A percentile compares a stretch with the other conserved stretches of the same genome.
Evolutionary conservation across 2,113 vertebrate species (phyloP).

Genomic region (Gavialis gangeticus): DNA sequence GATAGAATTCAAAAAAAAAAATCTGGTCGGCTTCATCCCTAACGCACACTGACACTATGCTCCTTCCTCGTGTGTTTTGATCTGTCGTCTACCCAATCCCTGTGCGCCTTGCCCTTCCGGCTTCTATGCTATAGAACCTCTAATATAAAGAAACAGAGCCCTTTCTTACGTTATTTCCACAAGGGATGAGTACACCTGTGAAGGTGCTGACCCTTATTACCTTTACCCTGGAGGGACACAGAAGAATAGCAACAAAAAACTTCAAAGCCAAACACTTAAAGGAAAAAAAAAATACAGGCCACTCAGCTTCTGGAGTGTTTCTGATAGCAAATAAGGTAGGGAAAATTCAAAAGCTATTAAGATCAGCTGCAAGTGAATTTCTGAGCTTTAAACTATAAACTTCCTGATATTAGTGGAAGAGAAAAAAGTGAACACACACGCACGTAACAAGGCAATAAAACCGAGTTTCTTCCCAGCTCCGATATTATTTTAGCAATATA

Average conservation of each 20-base stretch:
- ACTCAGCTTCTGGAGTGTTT: not conserved
- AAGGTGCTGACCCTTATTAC: not conserved
- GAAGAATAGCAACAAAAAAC: not conserved
- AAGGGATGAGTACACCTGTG: not conserved
- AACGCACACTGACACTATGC: not conserved
- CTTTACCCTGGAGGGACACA: not conserved
- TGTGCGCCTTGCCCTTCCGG: not conserved
- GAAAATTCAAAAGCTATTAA: not conserved
- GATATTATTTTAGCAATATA: no score
- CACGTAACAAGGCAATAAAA: no score
- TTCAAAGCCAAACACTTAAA: not conserved
- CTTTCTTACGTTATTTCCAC: not conserved
- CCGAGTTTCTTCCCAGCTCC: no score
- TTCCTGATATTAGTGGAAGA: not conserved
- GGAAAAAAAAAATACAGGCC: not conserved
- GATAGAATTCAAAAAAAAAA: not conserved
- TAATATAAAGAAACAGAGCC: not conserved
- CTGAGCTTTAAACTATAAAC: not conserved
- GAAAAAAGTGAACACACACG: no score
- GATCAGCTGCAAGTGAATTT: not conserved
- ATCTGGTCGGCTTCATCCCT: not conserved
- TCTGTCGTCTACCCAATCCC: not conserved
- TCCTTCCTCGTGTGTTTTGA: not conserved
- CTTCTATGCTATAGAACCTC: not conserved
- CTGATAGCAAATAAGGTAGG: not conserved